Evolutionary conservation across 2,797 vertebrate species (phyloP).

Genomic region (Karalla daura): DNA sequence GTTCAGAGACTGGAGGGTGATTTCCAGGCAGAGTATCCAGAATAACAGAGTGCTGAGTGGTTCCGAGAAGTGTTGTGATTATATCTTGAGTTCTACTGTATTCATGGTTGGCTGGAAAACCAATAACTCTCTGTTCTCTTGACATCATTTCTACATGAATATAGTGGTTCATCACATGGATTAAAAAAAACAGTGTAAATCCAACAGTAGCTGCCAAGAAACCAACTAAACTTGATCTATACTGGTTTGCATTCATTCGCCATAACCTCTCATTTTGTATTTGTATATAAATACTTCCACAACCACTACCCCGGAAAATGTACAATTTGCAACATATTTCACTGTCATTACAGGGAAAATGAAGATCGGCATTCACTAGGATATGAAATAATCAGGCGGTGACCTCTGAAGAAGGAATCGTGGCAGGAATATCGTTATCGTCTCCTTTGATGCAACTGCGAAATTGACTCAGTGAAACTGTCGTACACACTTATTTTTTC

Average conservation of each 20-base stretch:
- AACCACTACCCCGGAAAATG: slow-evolving; percentile 26
- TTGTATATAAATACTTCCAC: slow-evolving; percentile 30
- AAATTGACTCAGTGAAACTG: background rate
- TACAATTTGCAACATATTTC: slow-evolving; percentile 11
- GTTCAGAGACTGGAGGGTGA: slow-evolving; percentile 54
- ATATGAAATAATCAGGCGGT: slow-evolving; percentile 36
- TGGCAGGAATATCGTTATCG: background rate
- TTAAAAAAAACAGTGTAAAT: slow-evolving; percentile 35
- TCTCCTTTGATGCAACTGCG: slow-evolving; percentile 1
- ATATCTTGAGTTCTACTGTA: slow-evolving; percentile 52
- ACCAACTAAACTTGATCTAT: slow-evolving; percentile 51
- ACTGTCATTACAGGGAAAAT: slow-evolving; percentile 20
- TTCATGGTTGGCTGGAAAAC: slow-evolving; percentile 61
- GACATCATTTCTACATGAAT: slow-evolving; percentile 45
- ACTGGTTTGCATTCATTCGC: slow-evolving; percentile 49
- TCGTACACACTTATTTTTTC: background rate
- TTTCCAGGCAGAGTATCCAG: slow-evolving; percentile 50
- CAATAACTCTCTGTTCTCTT: slow-evolving; percentile 56
- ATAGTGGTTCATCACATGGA: slow-evolving; percentile 34
- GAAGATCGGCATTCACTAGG: slow-evolving; percentile 27
- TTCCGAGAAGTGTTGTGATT: slow-evolving; percentile 37
- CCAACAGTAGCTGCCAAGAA: slow-evolving; percentile 71
- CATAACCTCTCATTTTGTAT: slow-evolving; percentile 32
- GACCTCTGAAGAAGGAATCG: background rate
- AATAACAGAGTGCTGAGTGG: slow-evolving; percentile 28